Conservation (phyloP, 2,113 vertebrate species). For the Corythoichthys intestinalis region DNA sequence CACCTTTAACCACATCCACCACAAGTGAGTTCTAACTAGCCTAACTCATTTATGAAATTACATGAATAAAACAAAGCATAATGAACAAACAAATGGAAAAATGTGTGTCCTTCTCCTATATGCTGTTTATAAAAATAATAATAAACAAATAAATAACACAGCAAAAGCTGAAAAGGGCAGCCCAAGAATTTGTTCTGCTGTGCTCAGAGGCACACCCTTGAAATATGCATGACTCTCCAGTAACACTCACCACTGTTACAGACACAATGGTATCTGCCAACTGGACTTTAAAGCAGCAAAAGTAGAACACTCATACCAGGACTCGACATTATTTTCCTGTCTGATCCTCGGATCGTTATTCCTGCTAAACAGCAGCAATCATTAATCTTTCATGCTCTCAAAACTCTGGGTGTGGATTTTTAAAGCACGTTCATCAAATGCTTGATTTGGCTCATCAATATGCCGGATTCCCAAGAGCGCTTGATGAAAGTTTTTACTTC, state of each 20-base stretch:
- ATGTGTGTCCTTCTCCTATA: neutral
- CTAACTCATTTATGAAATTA: neutral
- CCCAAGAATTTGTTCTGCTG: slow-evolving; percentile 37
- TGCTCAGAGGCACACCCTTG: slow-evolving; percentile 55
- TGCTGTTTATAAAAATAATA: neutral
- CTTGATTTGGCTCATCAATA: slow-evolving; percentile 24
- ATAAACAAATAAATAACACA: too few relatives aligned
- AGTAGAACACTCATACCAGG: slow-evolving; percentile 18
- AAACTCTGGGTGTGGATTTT: slow-evolving; percentile 22
- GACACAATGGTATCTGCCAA: slow-evolving; percentile 34
- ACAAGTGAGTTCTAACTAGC: neutral
- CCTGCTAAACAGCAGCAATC: slow-evolving; percentile 30
- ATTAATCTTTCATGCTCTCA: slow-evolving; percentile 37
- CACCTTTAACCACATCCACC: neutral
- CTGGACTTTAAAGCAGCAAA: slow-evolving; percentile 38
- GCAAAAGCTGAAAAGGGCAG: slow-evolving; percentile 15
- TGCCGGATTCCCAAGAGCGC: slow-evolving; percentile 9
- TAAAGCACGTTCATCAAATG: slow-evolving; percentile 16
- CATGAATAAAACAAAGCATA: neutral
- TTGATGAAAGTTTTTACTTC: slow-evolving; percentile 21
- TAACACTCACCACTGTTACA: slow-evolving; percentile 37
- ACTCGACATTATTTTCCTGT: slow-evolving; percentile 43
- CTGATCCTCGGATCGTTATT: slow-evolving; percentile 44
- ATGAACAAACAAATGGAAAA: neutral
- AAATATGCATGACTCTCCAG: slow-evolving; percentile 61